phyloP scores from a whole-genome alignment of 2,888 invertebrate species.

The Eupithecia pulchellata region DNA sequence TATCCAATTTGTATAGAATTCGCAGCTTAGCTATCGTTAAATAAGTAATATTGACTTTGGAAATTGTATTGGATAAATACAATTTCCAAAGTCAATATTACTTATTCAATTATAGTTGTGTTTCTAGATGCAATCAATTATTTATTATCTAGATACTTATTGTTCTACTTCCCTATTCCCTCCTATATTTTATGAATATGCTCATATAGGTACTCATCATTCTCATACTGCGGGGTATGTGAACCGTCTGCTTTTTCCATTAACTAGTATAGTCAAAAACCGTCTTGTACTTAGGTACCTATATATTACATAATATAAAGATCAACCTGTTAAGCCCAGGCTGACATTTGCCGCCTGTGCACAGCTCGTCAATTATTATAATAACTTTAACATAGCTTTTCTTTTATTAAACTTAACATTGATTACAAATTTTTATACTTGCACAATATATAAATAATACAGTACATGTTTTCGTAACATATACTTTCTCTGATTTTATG shows the following conservation, averaged over 20 bases:
- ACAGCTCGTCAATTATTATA: neutral
- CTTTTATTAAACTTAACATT: neutral
- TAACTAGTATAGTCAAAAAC: neutral
- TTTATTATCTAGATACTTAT: neutral
- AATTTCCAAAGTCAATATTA: too few species aligned
- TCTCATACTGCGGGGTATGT: too few species aligned
- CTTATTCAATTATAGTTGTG: neutral
- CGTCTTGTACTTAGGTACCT: neutral
- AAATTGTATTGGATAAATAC: neutral
- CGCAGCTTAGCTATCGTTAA: neutral
- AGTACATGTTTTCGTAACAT: neutral
- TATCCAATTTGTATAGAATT: conserved; percentile 6
- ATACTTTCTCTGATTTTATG: neutral
- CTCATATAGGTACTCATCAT: too few species aligned
- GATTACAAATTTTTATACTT: neutral
- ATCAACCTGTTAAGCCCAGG: neutral
- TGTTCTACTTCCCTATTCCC: neutral
- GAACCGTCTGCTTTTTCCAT: neutral
- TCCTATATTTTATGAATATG: neutral
- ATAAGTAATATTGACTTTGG: neutral
- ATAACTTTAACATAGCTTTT: neutral
- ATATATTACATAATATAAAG: neutral
- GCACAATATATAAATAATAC: neutral
- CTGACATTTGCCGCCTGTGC: neutral
- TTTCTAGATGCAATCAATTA: neutral